These are phyloP conservation scores for Digitonthophagus gazella DNA, from an alignment of 2,888 invertebrate species.

Conservation along the genomic window DNA sequence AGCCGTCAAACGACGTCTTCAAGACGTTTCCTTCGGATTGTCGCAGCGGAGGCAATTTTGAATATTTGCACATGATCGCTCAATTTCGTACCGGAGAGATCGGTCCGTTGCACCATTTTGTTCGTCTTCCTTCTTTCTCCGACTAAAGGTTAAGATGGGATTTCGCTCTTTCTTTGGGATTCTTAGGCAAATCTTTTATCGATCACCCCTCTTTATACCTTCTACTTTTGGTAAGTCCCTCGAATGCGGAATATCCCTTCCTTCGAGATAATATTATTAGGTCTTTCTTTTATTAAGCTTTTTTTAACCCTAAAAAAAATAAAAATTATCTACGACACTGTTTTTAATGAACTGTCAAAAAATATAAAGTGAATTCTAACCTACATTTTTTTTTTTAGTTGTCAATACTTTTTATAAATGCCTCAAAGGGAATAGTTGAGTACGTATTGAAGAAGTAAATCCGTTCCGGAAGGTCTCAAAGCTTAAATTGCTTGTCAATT, in stretches of 20 bases:
- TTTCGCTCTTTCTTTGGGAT: not conserved
- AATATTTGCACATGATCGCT: constrained; percentile 15
- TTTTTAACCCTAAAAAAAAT: too few species aligned
- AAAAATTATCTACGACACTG: too few species aligned
- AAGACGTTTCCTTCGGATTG: constrained; percentile 5
- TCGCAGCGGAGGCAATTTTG: constrained; percentile 10
- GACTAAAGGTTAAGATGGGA: too few species aligned
- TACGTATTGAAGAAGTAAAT: too few species aligned
- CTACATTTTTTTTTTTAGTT: too few species aligned
- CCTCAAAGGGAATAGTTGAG: too few species aligned
- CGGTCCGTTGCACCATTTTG: not conserved
- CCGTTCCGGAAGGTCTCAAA: too few species aligned
- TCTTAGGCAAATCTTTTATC: constrained; percentile 14
- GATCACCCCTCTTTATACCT: not conserved
- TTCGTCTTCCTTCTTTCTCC: not conserved
- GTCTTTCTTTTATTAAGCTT: too few species aligned
- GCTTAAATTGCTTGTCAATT: not conserved
- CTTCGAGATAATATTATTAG: too few species aligned
- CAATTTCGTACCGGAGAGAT: not conserved
- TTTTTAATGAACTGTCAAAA: not conserved
- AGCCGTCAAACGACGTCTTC: not conserved
- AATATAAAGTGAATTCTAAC: not conserved
- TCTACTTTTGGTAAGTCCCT: too few species aligned
- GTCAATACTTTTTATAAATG: too few species aligned
- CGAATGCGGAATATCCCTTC: too few species aligned